Base-by-base conservation (phyloP, 2,113 vertebrate species). In the Hippocampus abdominalis region DNA sequence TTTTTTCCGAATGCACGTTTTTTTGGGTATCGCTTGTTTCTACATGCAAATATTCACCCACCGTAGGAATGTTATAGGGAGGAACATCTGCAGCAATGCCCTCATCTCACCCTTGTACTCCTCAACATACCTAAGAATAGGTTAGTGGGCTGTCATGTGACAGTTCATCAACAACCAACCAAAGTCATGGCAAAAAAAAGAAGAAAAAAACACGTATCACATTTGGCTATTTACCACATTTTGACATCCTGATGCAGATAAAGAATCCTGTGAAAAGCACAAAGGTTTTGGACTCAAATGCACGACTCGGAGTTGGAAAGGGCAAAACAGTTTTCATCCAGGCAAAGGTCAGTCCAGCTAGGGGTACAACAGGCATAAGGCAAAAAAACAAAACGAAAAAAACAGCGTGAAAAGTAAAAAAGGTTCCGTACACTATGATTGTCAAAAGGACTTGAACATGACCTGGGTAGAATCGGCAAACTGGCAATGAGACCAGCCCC, bases 71-170 rank as follows among this genome's bases (percentile, higher is more conserved):
- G 25, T 29, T n/a, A 10, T 13, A 13, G 12, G 20, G 9, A 23
- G 13, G 9, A 42, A 64, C n/a, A 23, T 23, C 39, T n/a, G 21
- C 15, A n/a, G 18, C 18, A 36, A 44, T 42, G 62, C 25, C 21
- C 36, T 42, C 62, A 64, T 44, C 21, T n/a, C 0, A 0, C 1
- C 3, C 44, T 57, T 65, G 12, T 68, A 11, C 6, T 46, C 49
- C 18, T 60, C 5, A 53, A 25, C 2, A 9, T 7, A 53, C 27
- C 2, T 21, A n/a, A 25, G 16, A 18, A 16, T 70, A 25, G n/a
- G 27, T 10, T 5, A 49, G 67, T 12, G 61, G 57, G 46, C 68
- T 69, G 44, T 65, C 54, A 23, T 49, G 56, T 60, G 12, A 75
- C 11, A 65, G 48, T 44, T 15, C 49, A 36, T 21, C 18, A 69